These are phyloP conservation scores for Decapterus maruadsi DNA, from an alignment of 2,797 vertebrate species.

Conservation along the genomic window DNA sequence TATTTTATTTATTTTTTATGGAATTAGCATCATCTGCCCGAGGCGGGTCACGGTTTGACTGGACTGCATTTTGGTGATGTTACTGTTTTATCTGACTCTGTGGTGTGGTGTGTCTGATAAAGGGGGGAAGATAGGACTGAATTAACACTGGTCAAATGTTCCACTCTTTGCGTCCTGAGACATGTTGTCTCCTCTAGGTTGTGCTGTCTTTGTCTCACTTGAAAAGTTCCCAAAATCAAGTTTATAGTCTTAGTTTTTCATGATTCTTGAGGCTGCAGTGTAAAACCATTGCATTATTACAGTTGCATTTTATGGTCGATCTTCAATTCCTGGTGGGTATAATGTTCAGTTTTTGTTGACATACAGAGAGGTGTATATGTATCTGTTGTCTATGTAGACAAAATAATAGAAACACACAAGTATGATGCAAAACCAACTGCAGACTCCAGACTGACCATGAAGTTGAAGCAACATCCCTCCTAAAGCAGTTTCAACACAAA, in stretches of 20 bases:
- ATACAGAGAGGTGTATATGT: neutral
- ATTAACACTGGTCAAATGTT: neutral
- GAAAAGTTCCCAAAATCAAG: constrained; percentile 2
- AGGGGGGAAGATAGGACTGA: neutral
- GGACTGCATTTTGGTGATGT: neutral
- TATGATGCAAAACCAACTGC: neutral
- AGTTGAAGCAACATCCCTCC: neutral
- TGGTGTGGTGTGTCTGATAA: constrained; percentile 9
- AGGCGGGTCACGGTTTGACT: constrained; percentile 27
- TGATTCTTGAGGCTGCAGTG: neutral
- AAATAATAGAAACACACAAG: neutral
- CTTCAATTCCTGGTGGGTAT: neutral
- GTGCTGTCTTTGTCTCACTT: neutral
- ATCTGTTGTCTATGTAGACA: neutral
- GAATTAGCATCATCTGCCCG: constrained; percentile 1
- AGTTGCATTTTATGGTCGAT: neutral
- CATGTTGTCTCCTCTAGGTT: neutral
- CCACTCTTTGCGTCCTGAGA: neutral
- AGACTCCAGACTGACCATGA: neutral
- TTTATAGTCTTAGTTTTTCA: neutral
- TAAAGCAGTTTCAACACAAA: neutral
- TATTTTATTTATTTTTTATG: too few species aligned
- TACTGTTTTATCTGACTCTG: constrained; percentile 1
- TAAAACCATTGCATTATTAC: neutral
- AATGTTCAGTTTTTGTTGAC: neutral